Evolutionary conservation across 2,113 vertebrate genomes (phyloP).

Genomic region (Sinocyclocheilus grahami): DNA sequence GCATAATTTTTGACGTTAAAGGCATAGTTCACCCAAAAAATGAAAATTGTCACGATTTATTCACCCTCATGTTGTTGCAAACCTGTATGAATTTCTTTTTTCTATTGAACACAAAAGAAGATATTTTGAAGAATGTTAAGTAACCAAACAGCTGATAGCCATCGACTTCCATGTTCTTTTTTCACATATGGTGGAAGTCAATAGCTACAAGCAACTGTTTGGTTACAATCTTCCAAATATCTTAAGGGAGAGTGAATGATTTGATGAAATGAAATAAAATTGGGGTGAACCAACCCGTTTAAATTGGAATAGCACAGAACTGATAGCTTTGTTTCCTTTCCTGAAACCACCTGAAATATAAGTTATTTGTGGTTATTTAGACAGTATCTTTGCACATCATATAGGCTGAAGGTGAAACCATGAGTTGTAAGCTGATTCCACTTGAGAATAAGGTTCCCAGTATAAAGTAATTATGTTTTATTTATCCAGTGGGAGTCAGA

Average conservation of each 20-base stretch:
- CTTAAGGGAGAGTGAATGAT: no score
- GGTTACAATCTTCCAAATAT: no score
- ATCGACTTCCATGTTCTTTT: background rate
- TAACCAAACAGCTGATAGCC: no score
- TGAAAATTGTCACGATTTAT: no score
- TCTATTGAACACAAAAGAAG: no score
- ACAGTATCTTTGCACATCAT: background rate
- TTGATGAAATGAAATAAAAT: no score
- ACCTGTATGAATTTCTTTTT: no score
- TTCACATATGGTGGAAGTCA: no score
- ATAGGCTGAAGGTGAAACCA: background rate
- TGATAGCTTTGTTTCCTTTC: background rate
- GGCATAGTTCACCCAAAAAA: no score
- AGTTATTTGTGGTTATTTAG: background rate
- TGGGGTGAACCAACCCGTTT: background rate
- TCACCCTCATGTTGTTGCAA: no score
- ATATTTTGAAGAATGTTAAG: no score
- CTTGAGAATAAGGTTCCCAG: constrained; percentile 35
- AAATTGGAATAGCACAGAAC: background rate
- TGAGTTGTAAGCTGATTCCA: background rate
- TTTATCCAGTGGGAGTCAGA: constrained; percentile 42
- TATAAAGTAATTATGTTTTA: constrained; percentile 57
- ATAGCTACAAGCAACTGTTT: no score
- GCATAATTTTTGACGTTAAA: background rate
- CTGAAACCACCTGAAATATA: background rate